A percentile compares a stretch with the other conserved stretches of the same genome.
Conservation (phyloP, 2,888 invertebrate genomes). For the Drosophila leonis region DNA sequence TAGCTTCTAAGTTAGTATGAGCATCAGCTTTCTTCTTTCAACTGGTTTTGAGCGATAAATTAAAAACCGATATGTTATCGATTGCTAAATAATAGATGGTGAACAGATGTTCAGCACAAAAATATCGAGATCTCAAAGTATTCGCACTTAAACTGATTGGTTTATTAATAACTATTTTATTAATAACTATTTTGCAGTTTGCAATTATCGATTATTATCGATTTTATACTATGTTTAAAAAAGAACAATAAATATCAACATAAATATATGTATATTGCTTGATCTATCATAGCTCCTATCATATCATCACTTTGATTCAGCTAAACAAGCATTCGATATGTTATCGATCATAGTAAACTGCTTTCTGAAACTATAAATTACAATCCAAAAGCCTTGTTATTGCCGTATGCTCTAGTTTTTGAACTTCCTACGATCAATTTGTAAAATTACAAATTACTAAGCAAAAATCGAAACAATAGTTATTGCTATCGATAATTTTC, state of each 20-base stretch:
- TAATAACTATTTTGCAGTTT: background rate
- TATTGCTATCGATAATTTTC: slow-evolving; percentile 12
- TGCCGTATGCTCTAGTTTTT: background rate
- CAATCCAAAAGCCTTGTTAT: background rate
- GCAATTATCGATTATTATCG: background rate
- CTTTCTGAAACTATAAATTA: background rate
- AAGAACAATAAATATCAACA: background rate
- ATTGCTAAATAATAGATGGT: background rate
- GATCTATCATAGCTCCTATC: no score
- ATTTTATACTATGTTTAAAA: background rate
- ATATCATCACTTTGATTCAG: no score
- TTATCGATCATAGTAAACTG: background rate
- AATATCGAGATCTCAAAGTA: background rate
- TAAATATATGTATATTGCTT: no score
- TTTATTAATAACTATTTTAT: background rate
- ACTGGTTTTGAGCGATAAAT: background rate
- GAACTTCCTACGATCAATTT: background rate
- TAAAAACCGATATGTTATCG: background rate
- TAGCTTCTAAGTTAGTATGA: background rate
- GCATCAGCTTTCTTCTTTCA: background rate
- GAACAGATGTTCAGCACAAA: background rate
- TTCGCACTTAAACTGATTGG: no score
- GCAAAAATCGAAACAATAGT: background rate
- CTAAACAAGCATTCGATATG: background rate
- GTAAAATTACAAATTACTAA: background rate